Conservation (phyloP, 2,113 vertebrate species). For the Hippocampus mohnikei region DNA sequence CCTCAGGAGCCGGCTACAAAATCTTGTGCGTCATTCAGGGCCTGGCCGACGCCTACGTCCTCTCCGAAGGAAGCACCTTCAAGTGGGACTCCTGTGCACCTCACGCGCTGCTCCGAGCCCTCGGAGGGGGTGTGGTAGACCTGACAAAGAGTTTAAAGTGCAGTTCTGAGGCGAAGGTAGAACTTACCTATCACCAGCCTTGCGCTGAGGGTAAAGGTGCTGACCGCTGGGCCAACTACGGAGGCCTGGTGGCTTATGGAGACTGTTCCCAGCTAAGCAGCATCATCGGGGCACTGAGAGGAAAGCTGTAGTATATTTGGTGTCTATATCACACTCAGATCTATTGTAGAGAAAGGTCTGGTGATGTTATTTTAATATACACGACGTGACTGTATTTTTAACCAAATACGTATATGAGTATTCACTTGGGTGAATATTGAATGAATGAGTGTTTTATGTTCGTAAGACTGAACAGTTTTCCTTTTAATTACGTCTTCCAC, state of each 20-base stretch:
- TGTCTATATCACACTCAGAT: slow-evolving; percentile 17
- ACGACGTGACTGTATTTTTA: slow-evolving; percentile 25
- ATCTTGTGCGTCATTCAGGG: slow-evolving; percentile 76
- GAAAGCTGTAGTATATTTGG: slow-evolving; percentile 50
- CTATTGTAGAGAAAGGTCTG: neutral
- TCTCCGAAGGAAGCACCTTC: slow-evolving; percentile 78
- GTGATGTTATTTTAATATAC: slow-evolving; percentile 23
- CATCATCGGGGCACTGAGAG: slow-evolving; percentile 56
- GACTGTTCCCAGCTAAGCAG: slow-evolving; percentile 57
- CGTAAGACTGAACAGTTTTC: neutral
- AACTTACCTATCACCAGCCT: slow-evolving; percentile 73
- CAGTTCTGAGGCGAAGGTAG: slow-evolving; percentile 15
- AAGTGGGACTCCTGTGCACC: slow-evolving; percentile 79
- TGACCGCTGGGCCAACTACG: slow-evolving; percentile 72
- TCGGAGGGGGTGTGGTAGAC: slow-evolving; percentile 71
- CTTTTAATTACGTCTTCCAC: too few relatives aligned
- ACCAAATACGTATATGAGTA: slow-evolving; percentile 20
- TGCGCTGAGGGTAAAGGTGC: slow-evolving; percentile 49
- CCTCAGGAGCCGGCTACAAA: slow-evolving; percentile 77
- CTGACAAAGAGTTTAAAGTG: slow-evolving; percentile 51
- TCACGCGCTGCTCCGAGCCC: slow-evolving; percentile 73
- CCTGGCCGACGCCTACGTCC: slow-evolving; percentile 68
- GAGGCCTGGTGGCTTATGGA: slow-evolving; percentile 72
- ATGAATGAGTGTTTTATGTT: neutral
- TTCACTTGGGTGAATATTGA: too few relatives aligned